Base-by-base conservation (phyloP, 2,797 vertebrate species). In the Australoheros facetus region DNA sequence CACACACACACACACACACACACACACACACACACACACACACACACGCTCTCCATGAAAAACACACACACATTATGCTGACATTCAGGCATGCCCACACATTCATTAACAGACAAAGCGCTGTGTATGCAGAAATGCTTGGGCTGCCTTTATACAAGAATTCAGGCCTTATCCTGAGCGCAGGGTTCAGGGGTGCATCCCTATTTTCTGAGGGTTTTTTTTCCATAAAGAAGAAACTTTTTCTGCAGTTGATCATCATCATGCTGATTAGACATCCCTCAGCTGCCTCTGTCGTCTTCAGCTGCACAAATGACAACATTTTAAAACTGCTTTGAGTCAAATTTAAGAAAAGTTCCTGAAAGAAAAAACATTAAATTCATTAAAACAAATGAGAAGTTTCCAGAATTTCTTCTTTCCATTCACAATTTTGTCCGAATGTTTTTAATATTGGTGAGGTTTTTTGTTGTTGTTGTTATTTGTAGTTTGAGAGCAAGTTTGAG, bases 51-150 rank as follows among this genome's bases (percentile, higher is more conserved):
- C 28, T 30, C 28, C 4, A 83, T 54, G 57, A 62, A 30, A 30
- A 30, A 45, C 37, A 51, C 75, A 69, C 75, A 59, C 59, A 28
- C 26, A 51, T 12, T 23, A 53, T 62, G 56, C 78, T 78, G 74
- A 80, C 85, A 89, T 51, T 64, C 64, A 85, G 69, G 13, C 80
- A 77, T 81, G 74, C 84, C 78, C 34, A 57, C 71, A 79, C 64
- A 55, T 73, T 86, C 88, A 81, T 89, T 87, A 85, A 84, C 51
- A 91, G 80, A 82, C 87, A 86, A 4, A 79, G 56, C 32, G 21
- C 75, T 80, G 42, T 72, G 39, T 39, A 53, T 81, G 53, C 72
- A 82, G 28, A 77, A 77, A 23, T 19, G 2, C 58, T 79, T 6
- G 0, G 9, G 34, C 51, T 79, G 14, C 32, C 69, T 57, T 78